Evolutionary conservation across 1,140 invertebrate genomes (phyloP).

Genomic region (Ceratoteleas bidentatus): DNA sequence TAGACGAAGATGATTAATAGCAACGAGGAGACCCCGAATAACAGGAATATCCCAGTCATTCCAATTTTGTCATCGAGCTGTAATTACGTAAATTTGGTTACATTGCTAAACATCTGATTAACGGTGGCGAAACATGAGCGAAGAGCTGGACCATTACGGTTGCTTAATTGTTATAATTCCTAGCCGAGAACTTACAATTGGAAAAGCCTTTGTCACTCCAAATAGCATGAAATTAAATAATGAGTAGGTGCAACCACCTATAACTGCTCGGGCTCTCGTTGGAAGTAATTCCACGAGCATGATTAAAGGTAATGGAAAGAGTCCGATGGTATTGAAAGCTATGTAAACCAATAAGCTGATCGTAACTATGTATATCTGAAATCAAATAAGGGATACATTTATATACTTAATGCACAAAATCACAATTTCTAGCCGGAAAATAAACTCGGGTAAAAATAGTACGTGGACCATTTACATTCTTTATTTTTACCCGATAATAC

Average conservation of each 20-base stretch:
- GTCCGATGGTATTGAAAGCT: slow-evolving; percentile 86
- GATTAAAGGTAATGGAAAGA: slow-evolving; percentile 86
- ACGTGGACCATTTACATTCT: no score
- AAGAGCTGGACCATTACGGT: slow-evolving; percentile 6
- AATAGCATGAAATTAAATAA: slow-evolving; percentile 86
- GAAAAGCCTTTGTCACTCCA: slow-evolving; percentile 88
- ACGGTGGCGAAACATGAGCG: background rate
- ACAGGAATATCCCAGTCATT: slow-evolving; percentile 84
- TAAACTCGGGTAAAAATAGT: background rate
- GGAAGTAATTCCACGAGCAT: slow-evolving; percentile 88
- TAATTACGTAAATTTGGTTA: slow-evolving; percentile 19
- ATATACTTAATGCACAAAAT: no score
- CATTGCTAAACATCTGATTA: background rate
- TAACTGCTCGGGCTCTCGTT: slow-evolving; percentile 84
- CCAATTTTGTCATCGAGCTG: slow-evolving; percentile 83
- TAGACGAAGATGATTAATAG: slow-evolving; percentile 86
- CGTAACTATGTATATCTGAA: slow-evolving; percentile 80
- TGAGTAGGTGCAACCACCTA: slow-evolving; percentile 86
- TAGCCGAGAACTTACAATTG: slow-evolving; percentile 72
- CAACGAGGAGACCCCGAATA: slow-evolving; percentile 86
- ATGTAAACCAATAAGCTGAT: slow-evolving; percentile 85
- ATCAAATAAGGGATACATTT: background rate
- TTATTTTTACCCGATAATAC: no score
- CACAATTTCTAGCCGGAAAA: no score
- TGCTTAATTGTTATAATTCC: slow-evolving; percentile 8